phyloP scores from a whole-genome alignment of 2,113 vertebrate genomes.

The Sapayoa aenigma region DNA sequence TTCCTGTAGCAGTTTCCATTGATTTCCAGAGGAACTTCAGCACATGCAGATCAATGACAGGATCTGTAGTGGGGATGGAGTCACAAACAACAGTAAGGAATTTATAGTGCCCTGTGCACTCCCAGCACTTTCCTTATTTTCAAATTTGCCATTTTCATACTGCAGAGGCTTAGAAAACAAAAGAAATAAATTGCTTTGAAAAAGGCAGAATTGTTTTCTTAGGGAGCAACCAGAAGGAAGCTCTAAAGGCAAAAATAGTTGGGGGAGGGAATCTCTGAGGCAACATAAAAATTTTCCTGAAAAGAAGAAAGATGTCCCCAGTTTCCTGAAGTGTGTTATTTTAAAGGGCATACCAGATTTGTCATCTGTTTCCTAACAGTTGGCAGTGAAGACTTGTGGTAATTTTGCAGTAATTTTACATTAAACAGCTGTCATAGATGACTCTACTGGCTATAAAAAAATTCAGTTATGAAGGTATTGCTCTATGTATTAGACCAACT shows the following conservation, averaged over 20 bases:
- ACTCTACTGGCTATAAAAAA: background rate
- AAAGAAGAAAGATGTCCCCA: background rate
- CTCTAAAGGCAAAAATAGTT: background rate
- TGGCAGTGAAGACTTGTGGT: background rate
- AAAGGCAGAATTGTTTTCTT: background rate
- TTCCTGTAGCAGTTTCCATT: background rate
- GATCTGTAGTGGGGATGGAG: background rate
- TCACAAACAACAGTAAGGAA: background rate
- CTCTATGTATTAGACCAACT: background rate
- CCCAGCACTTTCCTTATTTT: background rate
- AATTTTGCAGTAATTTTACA: background rate
- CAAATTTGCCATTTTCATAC: background rate
- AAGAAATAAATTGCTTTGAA: background rate
- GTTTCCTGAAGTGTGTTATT: background rate
- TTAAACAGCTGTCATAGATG: background rate
- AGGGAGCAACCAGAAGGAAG: background rate
- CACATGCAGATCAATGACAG: constrained; percentile 23
- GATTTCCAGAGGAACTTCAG: background rate
- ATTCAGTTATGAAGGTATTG: background rate
- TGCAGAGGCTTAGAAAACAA: background rate
- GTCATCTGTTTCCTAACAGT: background rate
- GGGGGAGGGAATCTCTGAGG: background rate
- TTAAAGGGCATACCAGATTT: background rate
- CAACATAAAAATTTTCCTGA: background rate
- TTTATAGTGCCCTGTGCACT: background rate